A percentile compares a stretch with the other conserved stretches of the same genome.
Evolutionary conservation across 2,113 vertebrate species (phyloP).

Genomic region (Hypanus sabinus): DNA sequence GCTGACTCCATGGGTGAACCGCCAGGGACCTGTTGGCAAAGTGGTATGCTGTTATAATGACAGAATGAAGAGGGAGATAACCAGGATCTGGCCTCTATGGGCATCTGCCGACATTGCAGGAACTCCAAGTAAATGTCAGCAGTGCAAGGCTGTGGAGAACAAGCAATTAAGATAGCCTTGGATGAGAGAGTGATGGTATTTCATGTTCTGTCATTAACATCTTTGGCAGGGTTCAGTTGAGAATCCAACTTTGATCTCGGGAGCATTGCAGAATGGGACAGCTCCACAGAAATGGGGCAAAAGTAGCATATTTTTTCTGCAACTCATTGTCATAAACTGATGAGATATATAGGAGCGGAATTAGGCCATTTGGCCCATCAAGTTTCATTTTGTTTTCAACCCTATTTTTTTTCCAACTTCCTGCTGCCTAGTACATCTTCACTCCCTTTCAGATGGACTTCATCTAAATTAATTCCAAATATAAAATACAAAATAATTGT

Average conservation of each 20-base stretch:
- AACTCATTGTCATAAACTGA: not conserved
- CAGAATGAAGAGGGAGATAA: not conserved
- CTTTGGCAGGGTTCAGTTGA: not conserved
- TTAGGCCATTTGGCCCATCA: too few relatives aligned
- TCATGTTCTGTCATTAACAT: not conserved
- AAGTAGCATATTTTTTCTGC: not conserved
- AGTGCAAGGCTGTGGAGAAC: not conserved
- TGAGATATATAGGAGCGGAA: too few relatives aligned
- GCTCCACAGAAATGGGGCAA: not conserved
- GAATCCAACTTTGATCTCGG: not conserved
- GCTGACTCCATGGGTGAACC: not conserved
- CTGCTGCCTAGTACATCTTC: not conserved
- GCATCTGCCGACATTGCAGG: not conserved
- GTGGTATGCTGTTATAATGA: not conserved
- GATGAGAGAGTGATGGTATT: not conserved
- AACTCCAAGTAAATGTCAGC: not conserved
- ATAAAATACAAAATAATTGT: too few relatives aligned
- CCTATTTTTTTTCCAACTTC: too few relatives aligned
- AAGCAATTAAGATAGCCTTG: not conserved
- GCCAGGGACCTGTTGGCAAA: not conserved
- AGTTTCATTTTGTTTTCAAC: too few relatives aligned
- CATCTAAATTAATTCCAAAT: too few relatives aligned
- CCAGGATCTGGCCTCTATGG: conserved; percentile 14
- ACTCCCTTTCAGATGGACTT: not conserved
- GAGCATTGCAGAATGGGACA: not conserved